Evolutionary conservation across 2,888 invertebrate species (phyloP), one percentile per base, ranked within the genome.

Genomic region (Andricus quercusramuli): DNA sequence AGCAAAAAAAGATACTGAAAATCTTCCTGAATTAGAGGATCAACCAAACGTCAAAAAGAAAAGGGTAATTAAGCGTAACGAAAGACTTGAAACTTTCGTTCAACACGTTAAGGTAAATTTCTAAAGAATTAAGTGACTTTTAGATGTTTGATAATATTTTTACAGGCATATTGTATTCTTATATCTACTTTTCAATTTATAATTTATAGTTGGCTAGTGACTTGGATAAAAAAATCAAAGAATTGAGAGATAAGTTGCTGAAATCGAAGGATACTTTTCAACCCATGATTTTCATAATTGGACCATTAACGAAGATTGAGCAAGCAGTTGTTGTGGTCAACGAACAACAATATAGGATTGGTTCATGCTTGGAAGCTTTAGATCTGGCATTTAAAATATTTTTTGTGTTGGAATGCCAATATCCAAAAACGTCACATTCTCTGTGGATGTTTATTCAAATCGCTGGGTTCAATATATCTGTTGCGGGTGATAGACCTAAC

Each of bases 241-340:
- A 68, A 29, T 11, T 29, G 47, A 51, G 47, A 51, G 47, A 51
- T 51, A 51, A 51, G 13, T 13, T 68, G 11, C 32, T 37, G 11
- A 68, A 68, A 68, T 25, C n/a, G 25, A 37, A 68, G 32, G n/a
- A 68, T n/a, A 68, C 68, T 29, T 77, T 77, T 62, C 77, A 77
- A 62, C 41, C 62, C 6, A 77, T 64, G 59, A 64, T 77, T 44
- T 56, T 77, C n/a, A 32, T 62, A 4, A 32, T 64, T 29, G 59
- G 77, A 37, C 77, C 56, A 20, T 44, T 77, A 25, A 41, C 22
- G 5, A 77, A 59, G 25, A 77, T 77, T 62, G 56, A 77, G 22
- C n/a, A 59, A 62, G 64, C 41, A 41, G 59, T 59, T 32, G 68
- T 68, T 22, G 29, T 68, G 20, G 68, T 68, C 11, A 2, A 68